Percentiles rank a stretch among this genome's conserved stretches.
Evolutionary conservation across 2,113 vertebrate genomes (phyloP).

Genomic region (Anguilla rostrata): DNA sequence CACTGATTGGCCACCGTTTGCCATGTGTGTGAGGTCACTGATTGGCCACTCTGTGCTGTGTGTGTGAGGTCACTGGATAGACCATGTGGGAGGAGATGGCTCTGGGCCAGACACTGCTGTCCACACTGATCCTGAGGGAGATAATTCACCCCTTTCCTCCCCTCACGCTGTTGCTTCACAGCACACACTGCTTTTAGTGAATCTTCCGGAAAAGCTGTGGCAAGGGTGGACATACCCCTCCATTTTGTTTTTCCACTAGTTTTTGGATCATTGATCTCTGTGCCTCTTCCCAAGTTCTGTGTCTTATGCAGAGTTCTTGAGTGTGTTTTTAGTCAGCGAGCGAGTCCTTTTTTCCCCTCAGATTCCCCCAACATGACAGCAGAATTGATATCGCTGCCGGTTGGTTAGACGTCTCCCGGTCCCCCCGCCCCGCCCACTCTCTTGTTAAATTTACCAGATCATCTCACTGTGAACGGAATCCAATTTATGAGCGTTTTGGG

Average conservation of each 20-base stretch:
- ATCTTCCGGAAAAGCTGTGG: not conserved
- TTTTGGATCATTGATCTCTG: not conserved
- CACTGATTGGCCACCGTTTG: too few relatives aligned
- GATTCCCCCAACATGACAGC: not conserved
- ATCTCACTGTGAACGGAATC: conserved; percentile 33
- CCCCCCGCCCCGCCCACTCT: not conserved
- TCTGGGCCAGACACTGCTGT: not conserved
- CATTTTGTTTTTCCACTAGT: not conserved
- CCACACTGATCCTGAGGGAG: not conserved
- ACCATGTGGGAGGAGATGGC: conserved; percentile 13
- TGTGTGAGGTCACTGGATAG: not conserved
- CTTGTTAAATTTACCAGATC: conserved; percentile 36
- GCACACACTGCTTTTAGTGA: not conserved
- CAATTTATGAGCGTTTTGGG: conserved; percentile 20
- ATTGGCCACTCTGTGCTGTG: too few relatives aligned
- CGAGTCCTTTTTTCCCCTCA: not conserved
- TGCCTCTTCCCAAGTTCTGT: not conserved
- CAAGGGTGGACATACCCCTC: not conserved
- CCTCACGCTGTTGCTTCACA: not conserved
- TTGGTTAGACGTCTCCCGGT: not conserved
- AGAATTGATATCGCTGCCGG: conserved; percentile 19
- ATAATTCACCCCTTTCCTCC: conserved; percentile 1
- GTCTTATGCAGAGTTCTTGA: not conserved
- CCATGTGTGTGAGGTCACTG: too few relatives aligned
- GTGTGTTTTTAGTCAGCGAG: not conserved